phyloP scores from a whole-genome alignment of 35 echinoderm and acorn worm species.

The Ophioderma brevispina region DNA sequence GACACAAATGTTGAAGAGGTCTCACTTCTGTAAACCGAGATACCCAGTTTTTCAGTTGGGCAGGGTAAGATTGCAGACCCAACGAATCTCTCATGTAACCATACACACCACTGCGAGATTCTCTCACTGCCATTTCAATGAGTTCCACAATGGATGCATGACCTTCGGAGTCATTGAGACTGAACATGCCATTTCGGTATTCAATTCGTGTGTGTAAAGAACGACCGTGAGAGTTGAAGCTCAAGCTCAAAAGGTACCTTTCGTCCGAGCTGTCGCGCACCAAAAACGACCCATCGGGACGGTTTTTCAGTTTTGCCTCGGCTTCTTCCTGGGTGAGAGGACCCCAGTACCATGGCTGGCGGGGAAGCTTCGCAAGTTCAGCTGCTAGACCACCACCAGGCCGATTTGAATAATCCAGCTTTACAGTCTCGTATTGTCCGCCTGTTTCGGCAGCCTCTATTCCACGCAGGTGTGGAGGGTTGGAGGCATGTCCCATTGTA shows the following conservation, averaged over 20 bases:
- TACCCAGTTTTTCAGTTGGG: conserved; percentile 79
- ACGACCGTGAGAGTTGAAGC: conserved; percentile 94
- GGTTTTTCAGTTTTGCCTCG: conserved; percentile 70
- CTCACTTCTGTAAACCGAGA: conserved; percentile 89
- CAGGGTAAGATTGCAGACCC: conserved; percentile 90
- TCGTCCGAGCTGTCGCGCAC: conserved; percentile 97
- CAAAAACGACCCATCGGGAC: conserved; percentile 85
- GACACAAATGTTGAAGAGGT: conserved; percentile 86
- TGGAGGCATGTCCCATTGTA: neutral
- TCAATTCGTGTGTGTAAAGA: conserved; percentile 94
- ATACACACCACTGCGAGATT: conserved; percentile 86
- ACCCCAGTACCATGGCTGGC: conserved; percentile 98
- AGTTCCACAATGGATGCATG: conserved; percentile 86
- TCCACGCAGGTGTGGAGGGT: conserved; percentile 9
- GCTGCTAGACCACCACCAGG: conserved; percentile 44
- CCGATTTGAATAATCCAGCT: neutral
- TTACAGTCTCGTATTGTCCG: conserved; percentile 51
- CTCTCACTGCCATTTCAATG: conserved; percentile 77
- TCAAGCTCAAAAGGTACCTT: conserved; percentile 86
- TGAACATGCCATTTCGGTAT: conserved; percentile 87
- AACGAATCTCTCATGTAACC: conserved; percentile 84
- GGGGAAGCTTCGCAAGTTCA: conserved; percentile 77
- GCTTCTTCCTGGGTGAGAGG: conserved; percentile 86
- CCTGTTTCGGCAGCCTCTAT: neutral
- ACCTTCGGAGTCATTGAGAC: conserved; percentile 91